These are phyloP conservation scores for Mesochorus sp. DNA, from an alignment of 2,888 invertebrate genomes.

Conservation along the genomic window DNA sequence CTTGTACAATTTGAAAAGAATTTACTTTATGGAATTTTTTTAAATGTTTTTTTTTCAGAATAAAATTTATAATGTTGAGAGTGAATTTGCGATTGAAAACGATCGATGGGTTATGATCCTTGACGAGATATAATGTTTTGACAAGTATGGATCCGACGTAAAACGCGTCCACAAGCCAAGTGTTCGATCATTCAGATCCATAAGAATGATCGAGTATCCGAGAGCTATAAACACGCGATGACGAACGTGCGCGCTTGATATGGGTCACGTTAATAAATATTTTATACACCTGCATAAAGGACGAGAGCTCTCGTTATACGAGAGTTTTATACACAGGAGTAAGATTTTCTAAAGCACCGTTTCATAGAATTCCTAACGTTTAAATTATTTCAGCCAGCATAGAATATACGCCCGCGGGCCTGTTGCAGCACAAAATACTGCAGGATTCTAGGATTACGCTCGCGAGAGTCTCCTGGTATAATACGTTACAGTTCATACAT, in stretches of 20 bases:
- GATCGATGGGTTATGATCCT: too few relatives aligned
- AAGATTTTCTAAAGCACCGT: constrained; percentile 39
- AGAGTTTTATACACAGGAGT: constrained; percentile 24
- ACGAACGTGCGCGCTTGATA: neutral
- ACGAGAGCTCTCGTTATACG: constrained; percentile 26
- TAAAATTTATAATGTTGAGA: neutral
- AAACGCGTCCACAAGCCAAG: neutral
- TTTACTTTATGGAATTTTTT: too few relatives aligned
- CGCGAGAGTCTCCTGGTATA: constrained; percentile 36
- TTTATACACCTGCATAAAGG: constrained; percentile 3
- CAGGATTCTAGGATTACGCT: constrained; percentile 51
- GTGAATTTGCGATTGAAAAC: neutral
- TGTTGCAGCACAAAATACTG: constrained; percentile 32
- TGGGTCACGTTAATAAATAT: constrained; percentile 5
- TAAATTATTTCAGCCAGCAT: constrained; percentile 44
- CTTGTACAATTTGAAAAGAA: too few relatives aligned
- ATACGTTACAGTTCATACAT: constrained; percentile 38
- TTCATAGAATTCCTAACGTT: constrained; percentile 43
- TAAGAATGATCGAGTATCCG: constrained; percentile 22
- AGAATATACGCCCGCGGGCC: constrained; percentile 34
- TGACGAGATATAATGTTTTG: neutral
- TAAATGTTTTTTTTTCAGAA: neutral
- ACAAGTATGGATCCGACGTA: neutral
- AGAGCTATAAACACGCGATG: neutral
- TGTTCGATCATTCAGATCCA: constrained; percentile 2